These are phyloP conservation scores for Xyrichtys novacula DNA, from an alignment of 2,797 vertebrate species.

Conservation along the genomic window DNA sequence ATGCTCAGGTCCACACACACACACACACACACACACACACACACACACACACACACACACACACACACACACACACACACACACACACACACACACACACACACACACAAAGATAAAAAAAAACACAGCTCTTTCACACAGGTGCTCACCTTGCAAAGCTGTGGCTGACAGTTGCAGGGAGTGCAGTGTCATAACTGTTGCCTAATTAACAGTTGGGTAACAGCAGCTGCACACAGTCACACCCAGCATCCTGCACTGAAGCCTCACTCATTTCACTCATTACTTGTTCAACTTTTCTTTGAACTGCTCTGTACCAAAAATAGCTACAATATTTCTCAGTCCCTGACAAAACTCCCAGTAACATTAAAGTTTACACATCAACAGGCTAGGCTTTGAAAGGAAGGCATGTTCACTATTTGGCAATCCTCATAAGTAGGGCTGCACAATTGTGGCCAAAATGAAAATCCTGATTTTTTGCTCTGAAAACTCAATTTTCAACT, in stretches of 20 bases:
- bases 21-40: not conserved
- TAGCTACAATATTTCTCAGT: not conserved
- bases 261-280: not conserved
- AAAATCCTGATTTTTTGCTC: too few relatives aligned
- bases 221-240: slow-evolving; percentile 39
- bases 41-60: not conserved
- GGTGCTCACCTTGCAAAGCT: slow-evolving; percentile 21
- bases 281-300: not conserved
- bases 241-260: slow-evolving; percentile 13
- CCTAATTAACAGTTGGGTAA: slow-evolving; percentile 42
- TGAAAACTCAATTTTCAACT: too few relatives aligned
- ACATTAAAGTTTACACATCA: not conserved
- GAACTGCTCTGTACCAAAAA: not conserved
- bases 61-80: not conserved
- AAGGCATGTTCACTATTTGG: not conserved
- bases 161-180: slow-evolving; percentile 28
- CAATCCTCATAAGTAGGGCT: not conserved
- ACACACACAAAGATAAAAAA: not conserved
- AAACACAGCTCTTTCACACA: not conserved
- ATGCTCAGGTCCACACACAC: too few relatives aligned
- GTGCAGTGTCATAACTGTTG: slow-evolving; percentile 19
- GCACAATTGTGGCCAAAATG: too few relatives aligned
- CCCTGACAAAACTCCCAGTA: not conserved
- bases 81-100: not conserved
- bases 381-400: not conserved